A percentile compares a stretch with the other conserved stretches of the same genome.
These are phyloP conservation scores for Burhinus bistriatus DNA, from an alignment of 2,113 vertebrate species.

Conservation along the genomic window DNA sequence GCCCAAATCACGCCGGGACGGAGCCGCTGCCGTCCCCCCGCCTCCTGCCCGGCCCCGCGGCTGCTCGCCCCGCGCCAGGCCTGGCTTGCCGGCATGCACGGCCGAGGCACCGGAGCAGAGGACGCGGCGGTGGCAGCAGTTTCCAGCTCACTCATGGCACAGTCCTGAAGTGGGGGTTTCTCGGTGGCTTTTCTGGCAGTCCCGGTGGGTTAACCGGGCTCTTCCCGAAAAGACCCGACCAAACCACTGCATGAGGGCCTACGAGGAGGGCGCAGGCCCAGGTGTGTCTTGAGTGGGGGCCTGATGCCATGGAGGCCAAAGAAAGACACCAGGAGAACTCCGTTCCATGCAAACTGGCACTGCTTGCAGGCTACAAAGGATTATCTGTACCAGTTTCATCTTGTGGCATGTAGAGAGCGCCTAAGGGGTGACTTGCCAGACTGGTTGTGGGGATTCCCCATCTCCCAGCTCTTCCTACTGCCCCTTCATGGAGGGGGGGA, in stretches of 20 bases:
- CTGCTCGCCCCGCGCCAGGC: neutral
- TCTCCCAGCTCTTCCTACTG: constrained; percentile 13
- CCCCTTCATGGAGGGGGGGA: neutral
- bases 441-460: constrained; percentile 33
- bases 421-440: constrained; percentile 65
- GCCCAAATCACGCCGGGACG: neutral
- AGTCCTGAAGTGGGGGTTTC: neutral
- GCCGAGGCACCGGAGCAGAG: neutral
- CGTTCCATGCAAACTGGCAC: constrained; percentile 87
- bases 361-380: constrained; percentile 84
- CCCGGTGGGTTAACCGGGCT: neutral
- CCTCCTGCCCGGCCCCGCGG: neutral
- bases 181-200: neutral
- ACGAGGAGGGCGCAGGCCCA: constrained; percentile 24
- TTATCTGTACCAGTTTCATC: constrained; percentile 44
- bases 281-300: constrained; percentile 1
- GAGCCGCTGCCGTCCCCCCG: neutral
- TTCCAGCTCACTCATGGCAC: neutral
- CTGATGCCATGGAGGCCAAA: constrained; percentile 60
- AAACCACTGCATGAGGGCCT: neutral
- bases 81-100: too few species aligned
- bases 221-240: neutral
- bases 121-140: neutral
- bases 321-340: constrained; percentile 75
- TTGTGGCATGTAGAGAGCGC: constrained; percentile 36